A percentile compares a stretch with the other conserved stretches of the same genome.
Evolutionary conservation across 2,888 invertebrate species (phyloP).

Genomic region (Mechanitis messenoides): DNA sequence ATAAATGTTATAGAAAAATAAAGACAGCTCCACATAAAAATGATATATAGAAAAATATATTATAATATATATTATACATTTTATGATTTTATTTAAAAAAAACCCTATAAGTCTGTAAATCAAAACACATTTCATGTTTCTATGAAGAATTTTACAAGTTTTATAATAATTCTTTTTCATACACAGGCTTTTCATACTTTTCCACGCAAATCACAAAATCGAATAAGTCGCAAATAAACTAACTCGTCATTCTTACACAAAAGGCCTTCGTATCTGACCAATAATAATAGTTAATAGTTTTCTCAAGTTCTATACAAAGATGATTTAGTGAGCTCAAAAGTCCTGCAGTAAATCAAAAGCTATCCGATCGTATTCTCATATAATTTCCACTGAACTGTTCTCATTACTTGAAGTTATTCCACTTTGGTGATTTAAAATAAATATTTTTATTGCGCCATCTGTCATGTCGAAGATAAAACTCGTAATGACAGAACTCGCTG

Average conservation of each 20-base stretch:
- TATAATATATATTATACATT: background rate
- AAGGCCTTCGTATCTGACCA: conserved; percentile 59
- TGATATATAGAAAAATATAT: background rate
- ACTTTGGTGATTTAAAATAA: conserved; percentile 66
- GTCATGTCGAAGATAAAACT: conserved; percentile 68
- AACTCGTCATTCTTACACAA: conserved; percentile 55
- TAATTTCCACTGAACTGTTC: conserved; percentile 59
- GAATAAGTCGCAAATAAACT: conserved; percentile 50
- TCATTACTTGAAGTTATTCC: conserved; percentile 65
- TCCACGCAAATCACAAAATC: conserved; percentile 57
- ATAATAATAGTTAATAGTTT: conserved; percentile 74
- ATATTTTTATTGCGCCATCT: conserved; percentile 72
- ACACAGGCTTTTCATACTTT: conserved; percentile 37
- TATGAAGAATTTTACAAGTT: conserved; percentile 2
- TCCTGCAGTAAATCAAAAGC: conserved; percentile 69
- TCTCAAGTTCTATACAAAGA: conserved; percentile 70
- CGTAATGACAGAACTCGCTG: conserved; percentile 51
- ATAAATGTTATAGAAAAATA: conserved; percentile 10
- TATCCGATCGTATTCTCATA: conserved; percentile 54
- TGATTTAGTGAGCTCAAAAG: conserved; percentile 73
- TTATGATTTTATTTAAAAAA: background rate
- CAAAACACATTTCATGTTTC: background rate
- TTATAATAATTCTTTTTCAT: conserved; percentile 3
- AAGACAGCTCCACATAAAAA: background rate
- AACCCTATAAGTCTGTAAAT: background rate